Conservation (phyloP, 2,888 invertebrate species). For the Eutolmus rufibarbis region DNA sequence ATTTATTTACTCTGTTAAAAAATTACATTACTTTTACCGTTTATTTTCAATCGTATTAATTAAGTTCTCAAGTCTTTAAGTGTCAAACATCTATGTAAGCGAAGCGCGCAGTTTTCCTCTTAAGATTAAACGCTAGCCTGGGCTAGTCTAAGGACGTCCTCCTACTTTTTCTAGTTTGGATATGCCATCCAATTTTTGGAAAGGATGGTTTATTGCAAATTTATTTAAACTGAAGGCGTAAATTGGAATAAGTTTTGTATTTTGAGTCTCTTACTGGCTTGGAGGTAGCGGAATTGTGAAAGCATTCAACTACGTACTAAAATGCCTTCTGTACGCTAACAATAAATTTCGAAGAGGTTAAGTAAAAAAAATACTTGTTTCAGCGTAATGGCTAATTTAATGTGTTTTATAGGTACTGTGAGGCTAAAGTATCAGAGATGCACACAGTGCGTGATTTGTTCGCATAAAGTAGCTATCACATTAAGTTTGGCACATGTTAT, state of each 20-base stretch:
- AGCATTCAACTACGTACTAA: neutral
- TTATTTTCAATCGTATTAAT: constrained; percentile 2
- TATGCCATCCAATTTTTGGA: neutral
- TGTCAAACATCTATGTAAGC: constrained; percentile 27
- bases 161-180: neutral
- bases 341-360: neutral
- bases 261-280: neutral
- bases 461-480: neutral
- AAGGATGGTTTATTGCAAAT: neutral
- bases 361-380: neutral
- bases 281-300: neutral
- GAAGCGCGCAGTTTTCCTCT: constrained; percentile 30
- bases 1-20: constrained; percentile 24
- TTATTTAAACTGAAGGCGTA: neutral
- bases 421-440: neutral
- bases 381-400: neutral
- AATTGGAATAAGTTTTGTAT: neutral
- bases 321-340: neutral
- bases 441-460: neutral
- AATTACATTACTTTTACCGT: constrained; percentile 6
- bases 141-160: neutral
- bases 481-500: neutral
- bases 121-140: neutral
- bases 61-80: constrained; percentile 28
- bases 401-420: neutral